These are phyloP conservation scores for Sarcophaga variegata DNA, from an alignment of 2,888 invertebrate species.

Conservation along the genomic window DNA sequence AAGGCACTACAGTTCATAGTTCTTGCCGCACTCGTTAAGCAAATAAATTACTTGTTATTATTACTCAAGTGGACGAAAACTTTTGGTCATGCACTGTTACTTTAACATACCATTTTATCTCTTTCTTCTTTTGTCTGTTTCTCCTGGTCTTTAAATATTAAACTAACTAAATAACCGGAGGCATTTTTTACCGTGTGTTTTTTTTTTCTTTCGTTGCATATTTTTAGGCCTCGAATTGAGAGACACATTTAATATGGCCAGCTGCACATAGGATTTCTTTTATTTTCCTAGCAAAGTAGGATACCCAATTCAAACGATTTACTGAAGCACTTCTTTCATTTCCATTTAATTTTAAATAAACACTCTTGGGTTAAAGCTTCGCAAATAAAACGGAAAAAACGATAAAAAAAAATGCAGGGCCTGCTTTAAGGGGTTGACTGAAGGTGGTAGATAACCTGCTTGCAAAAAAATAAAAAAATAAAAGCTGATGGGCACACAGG, in stretches of 20 bases:
- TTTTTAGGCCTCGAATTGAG: too few relatives aligned
- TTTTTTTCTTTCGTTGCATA: too few relatives aligned
- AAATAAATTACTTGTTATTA: too few relatives aligned
- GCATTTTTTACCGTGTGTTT: background rate
- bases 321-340: background rate
- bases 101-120: too few relatives aligned
- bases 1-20: too few relatives aligned
- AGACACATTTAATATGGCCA: too few relatives aligned
- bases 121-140: too few relatives aligned
- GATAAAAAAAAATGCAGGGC: background rate
- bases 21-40: too few relatives aligned
- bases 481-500: too few relatives aligned
- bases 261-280: too few relatives aligned
- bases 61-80: too few relatives aligned
- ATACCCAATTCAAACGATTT: background rate
- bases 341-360: slow-evolving; percentile 35
- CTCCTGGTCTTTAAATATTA: background rate
- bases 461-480: background rate
- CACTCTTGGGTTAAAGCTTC: slow-evolving; percentile 1
- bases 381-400: background rate
- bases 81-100: too few relatives aligned
- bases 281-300: background rate
- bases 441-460: background rate
- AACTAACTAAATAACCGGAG: slow-evolving; percentile 4
- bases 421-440: background rate